Base-by-base conservation (phyloP, 2,888 invertebrate genomes). In the Euproctis similis region DNA sequence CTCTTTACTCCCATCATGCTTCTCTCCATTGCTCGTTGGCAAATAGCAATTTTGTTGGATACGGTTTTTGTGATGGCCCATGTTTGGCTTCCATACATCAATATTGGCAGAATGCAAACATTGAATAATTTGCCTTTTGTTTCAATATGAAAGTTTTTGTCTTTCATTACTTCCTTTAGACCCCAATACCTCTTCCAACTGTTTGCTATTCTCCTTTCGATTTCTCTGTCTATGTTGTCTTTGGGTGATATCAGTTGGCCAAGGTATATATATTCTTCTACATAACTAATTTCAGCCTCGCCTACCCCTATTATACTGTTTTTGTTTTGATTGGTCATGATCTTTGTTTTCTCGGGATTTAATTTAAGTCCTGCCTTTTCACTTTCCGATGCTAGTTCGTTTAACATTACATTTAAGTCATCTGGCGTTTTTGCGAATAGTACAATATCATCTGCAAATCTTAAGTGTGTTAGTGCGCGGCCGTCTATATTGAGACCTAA, bases 401-500 rank as follows among this genome's bases (percentile, higher is more conserved):
- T 22, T 26, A 26, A 9, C 42, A 47, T 47, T 22, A 1, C 26
- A 9, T 17, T 31, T 10, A 42, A 27, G 6, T 34, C 30, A 28
- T 26, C 33, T 28, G 41, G 18, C 26, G 35, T 36, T 36, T 39
- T 29, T 9, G 37, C 39, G n/a, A n/a, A n/a, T n/a, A n/a, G n/a
- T n/a, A n/a, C n/a, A n/a, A n/a, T n/a, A n/a, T n/a, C n/a, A 14
- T 42, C 44, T 8, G 35, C 39, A 30, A 37, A 39, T 33, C 14
- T 14, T 19, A 40, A 21, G 16, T 45, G 34, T 14, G 34, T 36
- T 25, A 40, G 34, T 26, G 23, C 21, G 12, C 5, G 19, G 18
- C 28, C 28, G 12, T 24, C 9, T n/a, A 29, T 20, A 29, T 29
- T 29, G 9, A 29, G 4, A 14, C 29, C 29, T 13, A 13, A 11